These are phyloP conservation scores for Andricus quercusramuli DNA, from an alignment of 2,888 invertebrate genomes.

Conservation along the genomic window DNA sequence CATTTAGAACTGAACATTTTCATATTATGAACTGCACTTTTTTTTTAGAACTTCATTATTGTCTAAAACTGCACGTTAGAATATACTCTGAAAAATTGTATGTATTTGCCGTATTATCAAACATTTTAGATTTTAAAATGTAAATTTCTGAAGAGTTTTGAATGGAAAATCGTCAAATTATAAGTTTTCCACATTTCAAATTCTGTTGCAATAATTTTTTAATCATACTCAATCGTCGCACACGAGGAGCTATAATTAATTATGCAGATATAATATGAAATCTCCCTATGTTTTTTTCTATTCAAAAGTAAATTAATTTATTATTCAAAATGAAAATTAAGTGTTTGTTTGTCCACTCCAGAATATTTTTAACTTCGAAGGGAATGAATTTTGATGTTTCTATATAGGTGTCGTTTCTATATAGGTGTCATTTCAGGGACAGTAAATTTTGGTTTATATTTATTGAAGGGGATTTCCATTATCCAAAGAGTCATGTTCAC, in stretches of 20 bases:
- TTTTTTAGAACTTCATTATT: too few species aligned
- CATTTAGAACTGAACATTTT: too few species aligned
- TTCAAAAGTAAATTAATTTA: background rate
- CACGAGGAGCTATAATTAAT: background rate
- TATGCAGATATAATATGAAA: background rate
- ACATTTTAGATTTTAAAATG: too few species aligned
- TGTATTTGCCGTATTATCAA: too few species aligned
- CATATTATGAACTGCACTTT: too few species aligned
- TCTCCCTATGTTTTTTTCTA: background rate
- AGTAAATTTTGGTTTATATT: background rate
- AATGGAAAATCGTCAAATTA: too few species aligned
- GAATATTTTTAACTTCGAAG: background rate
- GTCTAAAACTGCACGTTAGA: too few species aligned
- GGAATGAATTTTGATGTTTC: background rate
- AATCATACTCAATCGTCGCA: too few species aligned
- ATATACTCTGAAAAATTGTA: too few species aligned
- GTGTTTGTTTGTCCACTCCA: background rate
- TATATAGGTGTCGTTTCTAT: background rate
- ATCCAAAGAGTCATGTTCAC: slow-evolving; percentile 12
- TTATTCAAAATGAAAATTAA: background rate
- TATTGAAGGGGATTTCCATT: background rate
- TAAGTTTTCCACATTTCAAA: too few species aligned
- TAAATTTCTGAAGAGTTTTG: too few species aligned
- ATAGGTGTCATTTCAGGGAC: background rate
- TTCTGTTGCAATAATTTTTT: too few species aligned